These are phyloP conservation scores for Psylliodes chrysocephalus DNA, from an alignment of 2,888 invertebrate species.

Conservation along the genomic window DNA sequence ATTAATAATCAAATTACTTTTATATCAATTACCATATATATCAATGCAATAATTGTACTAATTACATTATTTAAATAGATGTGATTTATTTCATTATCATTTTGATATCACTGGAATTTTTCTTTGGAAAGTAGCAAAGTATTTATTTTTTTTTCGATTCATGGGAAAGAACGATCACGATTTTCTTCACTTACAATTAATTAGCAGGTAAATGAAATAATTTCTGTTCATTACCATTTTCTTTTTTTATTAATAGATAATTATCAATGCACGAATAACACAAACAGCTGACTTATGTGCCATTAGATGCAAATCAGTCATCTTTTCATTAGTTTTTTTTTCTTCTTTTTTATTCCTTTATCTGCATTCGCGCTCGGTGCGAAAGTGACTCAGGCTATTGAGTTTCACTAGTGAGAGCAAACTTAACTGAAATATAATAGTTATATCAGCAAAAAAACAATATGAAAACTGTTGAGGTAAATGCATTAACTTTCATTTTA, in stretches of 20 bases:
- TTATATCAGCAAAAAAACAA: background rate
- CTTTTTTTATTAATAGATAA: background rate
- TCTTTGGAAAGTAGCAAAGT: background rate
- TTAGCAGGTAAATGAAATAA: background rate
- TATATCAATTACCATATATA: no score
- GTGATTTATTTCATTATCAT: no score
- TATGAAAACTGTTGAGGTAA: slow-evolving; percentile 16
- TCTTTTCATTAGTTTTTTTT: slow-evolving; percentile 1
- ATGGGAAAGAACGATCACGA: background rate
- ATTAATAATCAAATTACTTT: no score
- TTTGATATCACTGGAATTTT: background rate
- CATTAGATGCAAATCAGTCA: slow-evolving; percentile 20
- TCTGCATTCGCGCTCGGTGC: background rate
- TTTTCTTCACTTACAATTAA: background rate
- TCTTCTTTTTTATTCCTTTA: background rate
- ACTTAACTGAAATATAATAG: slow-evolving; percentile 23
- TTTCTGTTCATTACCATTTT: slow-evolving; percentile 1
- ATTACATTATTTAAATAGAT: background rate
- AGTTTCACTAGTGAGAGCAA: slow-evolving; percentile 25
- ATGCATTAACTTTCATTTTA: slow-evolving; percentile 17
- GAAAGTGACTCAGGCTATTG: slow-evolving; percentile 15
- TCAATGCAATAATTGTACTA: background rate
- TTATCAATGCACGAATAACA: slow-evolving; percentile 3
- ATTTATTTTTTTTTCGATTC: background rate
- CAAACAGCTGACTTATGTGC: slow-evolving; percentile 8